Evolutionary conservation across 2,888 invertebrate species (phyloP), one percentile per base, ranked within the genome.

Genomic region (Eledone cirrhosa): DNA sequence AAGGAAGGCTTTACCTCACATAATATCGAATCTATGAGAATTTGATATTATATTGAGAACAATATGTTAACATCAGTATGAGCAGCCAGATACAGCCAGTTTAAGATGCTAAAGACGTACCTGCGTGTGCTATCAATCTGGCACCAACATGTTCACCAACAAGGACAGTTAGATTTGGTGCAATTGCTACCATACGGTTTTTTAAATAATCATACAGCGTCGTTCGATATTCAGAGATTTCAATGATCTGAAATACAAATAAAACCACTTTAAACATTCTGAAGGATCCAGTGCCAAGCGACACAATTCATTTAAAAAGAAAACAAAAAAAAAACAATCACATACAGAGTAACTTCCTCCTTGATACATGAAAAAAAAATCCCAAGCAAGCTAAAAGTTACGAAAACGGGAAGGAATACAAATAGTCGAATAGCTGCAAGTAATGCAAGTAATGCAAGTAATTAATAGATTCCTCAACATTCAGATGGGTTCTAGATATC

Each of bases 121-220:
- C 99, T n/a, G 99, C 96, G 89, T 98, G 98, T 0, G 99, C 95
- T 85, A 99, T 98, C 3, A 99, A 92, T 78, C 99, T 93, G 7
- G 99, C 99, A 22, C 99, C 99, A 19, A 99, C 97, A 72, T 98
- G 93, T 89, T 99, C 99, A 13, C 99, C 99, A 0, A 99, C 96
- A 31, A 99, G 92, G 33, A 97, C 94, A 0, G 98, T 97, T 69
- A 99, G 91, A 92, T 99, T 99, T 0, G 99, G 99, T 0, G 99
- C 99, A 93, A 99, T 96, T 0, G 99, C 98, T 94, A 96, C 95
- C 99, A 99, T 99, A 85, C 99, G 93, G 33, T 97, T 95, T 90
- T 96, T 97, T 72, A 99, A 92, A 89, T 99, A 99, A 82, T 93
- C 97, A 82, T 95, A 97, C 79, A 99, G 92, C 90, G 98, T 96